Percentiles rank a stretch among this genome's conserved stretches.
These are phyloP conservation scores for Lateolabrax maculatus DNA, from an alignment of 2,797 vertebrate species.

Conservation along the genomic window DNA sequence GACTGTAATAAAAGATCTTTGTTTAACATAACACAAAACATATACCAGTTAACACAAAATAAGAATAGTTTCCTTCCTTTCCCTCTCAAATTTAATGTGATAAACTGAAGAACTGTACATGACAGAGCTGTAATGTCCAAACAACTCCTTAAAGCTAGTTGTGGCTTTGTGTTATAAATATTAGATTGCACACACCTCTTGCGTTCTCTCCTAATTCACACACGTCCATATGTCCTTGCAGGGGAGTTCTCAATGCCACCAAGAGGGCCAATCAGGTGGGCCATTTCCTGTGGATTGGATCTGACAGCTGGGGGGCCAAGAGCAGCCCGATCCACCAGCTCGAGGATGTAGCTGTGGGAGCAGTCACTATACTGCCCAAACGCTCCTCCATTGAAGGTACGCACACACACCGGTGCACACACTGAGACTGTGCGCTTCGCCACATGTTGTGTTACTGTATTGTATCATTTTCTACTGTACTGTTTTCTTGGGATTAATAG, in stretches of 20 bases:
- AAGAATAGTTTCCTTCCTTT: not conserved
- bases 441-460: not conserved
- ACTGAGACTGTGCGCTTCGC: not conserved
- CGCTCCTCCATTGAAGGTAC: conserved; percentile 94
- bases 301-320: conserved; percentile 97
- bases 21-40: not conserved
- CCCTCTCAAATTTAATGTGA: conserved; percentile 19
- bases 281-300: conserved; percentile 97
- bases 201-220: conserved; percentile 56
- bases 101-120: conserved; percentile 9
- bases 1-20: conserved; percentile 35
- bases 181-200: conserved; percentile 37
- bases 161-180: conserved; percentile 50
- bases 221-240: conserved; percentile 77
- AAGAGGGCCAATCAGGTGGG: conserved; percentile 94
- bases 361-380: conserved; percentile 95
- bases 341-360: conserved; percentile 93
- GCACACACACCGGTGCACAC: conserved; percentile 12
- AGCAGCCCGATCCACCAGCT: conserved; percentile 89
- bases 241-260: conserved; percentile 93
- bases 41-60: not conserved
- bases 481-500: not conserved
- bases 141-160: conserved; percentile 38
- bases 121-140: conserved; percentile 39
- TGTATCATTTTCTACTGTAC: not conserved